Evolutionary conservation across 1,140 invertebrate species (phyloP).

Genomic region (Pomacea maculata): DNA sequence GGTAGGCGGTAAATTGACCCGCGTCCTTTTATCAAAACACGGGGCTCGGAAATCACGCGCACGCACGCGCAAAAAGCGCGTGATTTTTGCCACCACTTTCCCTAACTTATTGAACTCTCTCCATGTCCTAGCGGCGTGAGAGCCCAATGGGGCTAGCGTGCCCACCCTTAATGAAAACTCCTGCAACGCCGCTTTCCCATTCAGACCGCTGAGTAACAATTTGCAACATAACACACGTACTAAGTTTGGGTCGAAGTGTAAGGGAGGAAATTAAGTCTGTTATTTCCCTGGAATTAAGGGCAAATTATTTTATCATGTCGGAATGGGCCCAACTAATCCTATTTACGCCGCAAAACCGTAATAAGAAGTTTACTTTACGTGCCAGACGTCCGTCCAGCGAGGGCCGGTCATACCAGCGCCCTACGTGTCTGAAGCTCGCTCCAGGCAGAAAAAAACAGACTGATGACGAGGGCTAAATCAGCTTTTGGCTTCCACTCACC

Average conservation of each 20-base stretch:
- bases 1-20: conserved; percentile 22
- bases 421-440: too few species aligned
- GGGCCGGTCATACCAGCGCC: not conserved
- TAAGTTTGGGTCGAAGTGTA: conserved; percentile 1
- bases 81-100: conserved; percentile 18
- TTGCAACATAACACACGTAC: conserved; percentile 22
- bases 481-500: too few species aligned
- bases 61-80: conserved; percentile 26
- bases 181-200: conserved; percentile 9
- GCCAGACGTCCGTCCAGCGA: conserved; percentile 6
- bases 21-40: conserved; percentile 22
- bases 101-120: conserved; percentile 13
- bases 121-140: conserved; percentile 21
- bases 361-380: conserved; percentile 27
- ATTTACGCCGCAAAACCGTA: conserved; percentile 26
- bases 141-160: conserved; percentile 15
- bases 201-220: conserved; percentile 21
- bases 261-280: conserved; percentile 20
- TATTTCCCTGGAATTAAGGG: conserved; percentile 22
- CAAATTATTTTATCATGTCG: conserved; percentile 30
- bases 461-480: too few species aligned
- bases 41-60: conserved; percentile 24
- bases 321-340: conserved; percentile 24
- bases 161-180: conserved; percentile 20
- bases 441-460: too few species aligned